Evolutionary conservation across 2,797 vertebrate species (phyloP), one percentile per base, ranked within the genome.

Genomic region (Enteromius argenteus): DNA sequence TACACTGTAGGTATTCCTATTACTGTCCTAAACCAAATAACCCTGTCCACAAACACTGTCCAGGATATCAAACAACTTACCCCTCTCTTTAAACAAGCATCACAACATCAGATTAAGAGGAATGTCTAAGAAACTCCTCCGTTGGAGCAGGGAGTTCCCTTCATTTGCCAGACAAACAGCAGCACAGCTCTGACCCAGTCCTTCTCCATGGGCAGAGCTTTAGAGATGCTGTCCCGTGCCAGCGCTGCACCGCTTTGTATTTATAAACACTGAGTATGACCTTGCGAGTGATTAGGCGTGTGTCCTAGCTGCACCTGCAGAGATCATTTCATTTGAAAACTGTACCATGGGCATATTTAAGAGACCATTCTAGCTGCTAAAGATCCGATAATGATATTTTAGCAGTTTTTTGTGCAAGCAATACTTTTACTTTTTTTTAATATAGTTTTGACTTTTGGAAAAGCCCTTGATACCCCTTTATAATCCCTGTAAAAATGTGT

Each of bases 221-320:
- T 56, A 68, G 64, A 58, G 62, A 83, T 76, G 73, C 35, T 39
- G 30, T 76, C 66, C 56, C 58, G 46, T 23, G 73, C 30, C 51
- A 35, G 62, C 27, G 7, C 32, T 66, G 71, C 79, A 75, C 60
- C 11, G 39, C 1, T n/a, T 23, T 27, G 62, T 79, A 74, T 56
- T 81, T 66, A 71, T 42, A 44, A 69, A 42, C 44, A 77, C 79
- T 42, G 51, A 76, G 32, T 66, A 23, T 30, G 44, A 80, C 79
- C 80, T 79, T 69, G 78, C 62, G 37, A 79, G 84, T 80, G 84
- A 86, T 83, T 67, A 74, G 62, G 8, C 37, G 8, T 64, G 58
- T 1, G 5, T 35, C 6, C 73, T 56, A 8, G 42, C 62, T 72
- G 79, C 69, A 83, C 71, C 82, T 85, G 53, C 77, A 71, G 56